Evolutionary conservation across 2,888 invertebrate genomes (phyloP), one percentile per base, ranked within the genome.

Genomic region (Quadroppia sp.): DNA sequence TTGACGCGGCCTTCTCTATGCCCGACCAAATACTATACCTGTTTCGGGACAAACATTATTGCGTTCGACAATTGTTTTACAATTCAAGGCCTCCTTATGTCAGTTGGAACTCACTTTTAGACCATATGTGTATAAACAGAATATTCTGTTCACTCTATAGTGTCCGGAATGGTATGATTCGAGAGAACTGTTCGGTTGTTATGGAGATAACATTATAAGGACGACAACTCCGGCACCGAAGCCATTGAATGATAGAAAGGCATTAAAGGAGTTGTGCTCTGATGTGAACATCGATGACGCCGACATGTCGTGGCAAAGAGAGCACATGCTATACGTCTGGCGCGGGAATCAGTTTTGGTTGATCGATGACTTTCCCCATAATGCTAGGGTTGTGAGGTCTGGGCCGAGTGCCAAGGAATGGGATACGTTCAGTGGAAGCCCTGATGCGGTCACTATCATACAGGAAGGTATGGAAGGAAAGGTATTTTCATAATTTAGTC

Each of bases 121-220:
- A n/a, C n/a, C n/a, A n/a, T n/a, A n/a, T 56, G 11, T 20, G 28
- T 56, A 28, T 28, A 28, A 11, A 28, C 9, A 15, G 32, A 17
- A 59, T 28, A 30, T 30, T 4, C 17, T 59, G 11, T 59, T 32
- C 30, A 32, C 13, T 40, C n/a, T 2, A 40, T 40, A 67, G 67
- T 67, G 67, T 42, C 67, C 67, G 17, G 42, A 67, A 40, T 67
- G 67, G 67, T 4, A n/a, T 15, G 40, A 67, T 23, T 32, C 36
- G 2, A 13, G 67, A 23, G 40, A 67, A 67, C 67, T 67, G 36
- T 67, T 67, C 13, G 67, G 67, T 1, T 67, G 67, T 23, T 67
- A 40, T 23, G 67, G 67, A 2, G 30, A 7, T 7, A 11, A 40
- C 11, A 50, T 50, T 20, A 15, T 20, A 13, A 4, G 23, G 4